Evolutionary conservation across 1,140 invertebrate species (phyloP).

Genomic region (Tetramorium simillimum): DNA sequence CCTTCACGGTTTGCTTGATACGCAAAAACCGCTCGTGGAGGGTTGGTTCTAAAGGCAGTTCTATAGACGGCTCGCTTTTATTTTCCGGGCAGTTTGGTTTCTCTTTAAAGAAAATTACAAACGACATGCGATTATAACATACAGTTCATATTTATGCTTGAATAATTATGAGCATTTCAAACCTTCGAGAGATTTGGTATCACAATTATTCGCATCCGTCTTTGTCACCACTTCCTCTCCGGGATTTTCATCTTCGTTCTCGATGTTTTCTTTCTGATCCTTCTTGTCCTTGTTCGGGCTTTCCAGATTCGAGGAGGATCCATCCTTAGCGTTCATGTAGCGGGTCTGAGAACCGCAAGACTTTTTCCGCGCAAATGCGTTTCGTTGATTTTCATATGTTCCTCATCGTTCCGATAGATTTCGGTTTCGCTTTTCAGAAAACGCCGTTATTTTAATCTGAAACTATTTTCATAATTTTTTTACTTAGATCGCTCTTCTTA

Average conservation of each 20-base stretch:
- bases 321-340: slow-evolving; percentile 76
- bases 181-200: slow-evolving; percentile 41
- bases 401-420: slow-evolving; percentile 60
- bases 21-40: slow-evolving; percentile 78
- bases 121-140: not conserved
- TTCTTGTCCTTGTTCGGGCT: slow-evolving; percentile 45
- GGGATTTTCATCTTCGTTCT: slow-evolving; percentile 28
- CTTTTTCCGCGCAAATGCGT: slow-evolving; percentile 43
- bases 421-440: not conserved
- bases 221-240: slow-evolving; percentile 1
- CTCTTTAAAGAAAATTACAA: slow-evolving; percentile 1
- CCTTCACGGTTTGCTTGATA: slow-evolving; percentile 80
- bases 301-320: slow-evolving; percentile 44
- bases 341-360: slow-evolving; percentile 31
- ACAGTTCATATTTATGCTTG: not conserved
- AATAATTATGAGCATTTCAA: slow-evolving; percentile 9
- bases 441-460: slow-evolving; percentile 62
- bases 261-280: slow-evolving; percentile 53
- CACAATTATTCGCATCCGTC: not conserved
- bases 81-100: slow-evolving; percentile 1
- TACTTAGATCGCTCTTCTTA: not conserved
- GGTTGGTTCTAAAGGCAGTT: slow-evolving; percentile 68
- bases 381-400: slow-evolving; percentile 47
- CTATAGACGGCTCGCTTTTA: slow-evolving; percentile 12
- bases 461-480: slow-evolving; percentile 49